Evolutionary conservation across 2,797 vertebrate species (phyloP).

Genomic region (Triplophysa yarkandensis): DNA sequence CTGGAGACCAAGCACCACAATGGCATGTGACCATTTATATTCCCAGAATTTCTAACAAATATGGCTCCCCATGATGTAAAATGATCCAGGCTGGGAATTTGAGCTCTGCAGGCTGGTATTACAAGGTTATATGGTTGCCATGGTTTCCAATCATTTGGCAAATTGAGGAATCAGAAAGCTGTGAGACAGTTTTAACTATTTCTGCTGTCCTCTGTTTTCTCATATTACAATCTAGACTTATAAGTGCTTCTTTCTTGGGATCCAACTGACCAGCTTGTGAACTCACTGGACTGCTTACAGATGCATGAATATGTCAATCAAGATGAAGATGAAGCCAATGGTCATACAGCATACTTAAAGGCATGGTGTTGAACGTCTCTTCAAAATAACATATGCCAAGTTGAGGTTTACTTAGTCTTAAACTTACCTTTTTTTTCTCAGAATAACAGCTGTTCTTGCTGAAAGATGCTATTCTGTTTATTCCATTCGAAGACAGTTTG

Average conservation of each 20-base stretch:
- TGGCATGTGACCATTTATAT: constrained; percentile 9
- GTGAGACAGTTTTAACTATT: constrained; percentile 28
- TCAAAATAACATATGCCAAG: too few species aligned
- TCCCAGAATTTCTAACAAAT: constrained; percentile 8
- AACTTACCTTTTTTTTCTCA: too few species aligned
- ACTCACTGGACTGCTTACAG: constrained; percentile 5
- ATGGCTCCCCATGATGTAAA: constrained; percentile 11
- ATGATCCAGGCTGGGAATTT: constrained; percentile 33
- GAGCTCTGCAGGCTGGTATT: constrained; percentile 5
- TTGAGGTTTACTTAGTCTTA: too few species aligned
- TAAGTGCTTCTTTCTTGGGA: neutral
- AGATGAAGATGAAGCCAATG: too few species aligned
- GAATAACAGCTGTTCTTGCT: too few species aligned
- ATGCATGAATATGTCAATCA: neutral
- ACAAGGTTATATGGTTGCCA: constrained; percentile 29
- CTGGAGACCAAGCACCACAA: constrained; percentile 5
- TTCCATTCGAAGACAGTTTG: too few species aligned
- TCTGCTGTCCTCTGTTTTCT: neutral
- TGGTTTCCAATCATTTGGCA: constrained; percentile 39
- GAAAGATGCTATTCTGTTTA: too few species aligned
- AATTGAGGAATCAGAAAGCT: constrained; percentile 35
- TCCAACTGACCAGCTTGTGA: neutral
- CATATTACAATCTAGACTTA: constrained; percentile 6
- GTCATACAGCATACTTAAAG: too few species aligned
- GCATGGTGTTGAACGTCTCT: too few species aligned